Evolutionary conservation across 2,797 vertebrate genomes (phyloP).

Genomic region (Sardinella longiceps): DNA sequence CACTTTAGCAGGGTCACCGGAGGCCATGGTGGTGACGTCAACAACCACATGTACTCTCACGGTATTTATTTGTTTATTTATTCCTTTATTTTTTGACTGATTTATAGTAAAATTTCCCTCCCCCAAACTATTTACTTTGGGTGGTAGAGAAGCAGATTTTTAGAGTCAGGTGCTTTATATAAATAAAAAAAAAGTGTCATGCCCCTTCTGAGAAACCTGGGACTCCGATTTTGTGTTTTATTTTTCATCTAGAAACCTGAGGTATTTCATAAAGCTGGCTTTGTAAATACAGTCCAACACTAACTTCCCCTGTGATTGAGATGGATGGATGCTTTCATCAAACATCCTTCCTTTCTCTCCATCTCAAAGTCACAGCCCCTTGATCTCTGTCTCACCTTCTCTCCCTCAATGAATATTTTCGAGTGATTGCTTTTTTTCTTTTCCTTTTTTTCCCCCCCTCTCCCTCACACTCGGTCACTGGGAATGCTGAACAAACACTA

Average conservation of each 20-base stretch:
- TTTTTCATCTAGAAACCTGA: no score
- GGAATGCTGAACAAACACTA: constrained; percentile 28
- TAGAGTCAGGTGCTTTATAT: background rate
- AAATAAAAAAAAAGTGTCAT: background rate
- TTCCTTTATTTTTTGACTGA: no score
- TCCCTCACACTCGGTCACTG: background rate
- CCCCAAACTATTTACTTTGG: background rate
- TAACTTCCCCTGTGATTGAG: background rate
- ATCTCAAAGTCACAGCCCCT: background rate
- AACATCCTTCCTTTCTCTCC: background rate
- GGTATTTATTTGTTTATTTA: background rate
- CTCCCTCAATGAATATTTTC: constrained; percentile 7
- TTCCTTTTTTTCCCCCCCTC: background rate
- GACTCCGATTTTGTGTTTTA: no score
- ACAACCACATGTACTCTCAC: constrained; percentile 47
- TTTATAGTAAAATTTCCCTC: background rate
- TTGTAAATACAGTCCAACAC: background rate
- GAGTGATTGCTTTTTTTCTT: background rate
- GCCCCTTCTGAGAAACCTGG: background rate
- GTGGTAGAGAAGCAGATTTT: background rate
- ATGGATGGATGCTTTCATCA: constrained; percentile 9
- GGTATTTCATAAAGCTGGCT: background rate
- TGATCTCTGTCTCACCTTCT: background rate
- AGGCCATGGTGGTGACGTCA: constrained; percentile 52
- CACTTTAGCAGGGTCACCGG: constrained; percentile 49